phyloP scores from a whole-genome alignment of 2,888 invertebrate genomes.

The Tanypteryx hageni region DNA sequence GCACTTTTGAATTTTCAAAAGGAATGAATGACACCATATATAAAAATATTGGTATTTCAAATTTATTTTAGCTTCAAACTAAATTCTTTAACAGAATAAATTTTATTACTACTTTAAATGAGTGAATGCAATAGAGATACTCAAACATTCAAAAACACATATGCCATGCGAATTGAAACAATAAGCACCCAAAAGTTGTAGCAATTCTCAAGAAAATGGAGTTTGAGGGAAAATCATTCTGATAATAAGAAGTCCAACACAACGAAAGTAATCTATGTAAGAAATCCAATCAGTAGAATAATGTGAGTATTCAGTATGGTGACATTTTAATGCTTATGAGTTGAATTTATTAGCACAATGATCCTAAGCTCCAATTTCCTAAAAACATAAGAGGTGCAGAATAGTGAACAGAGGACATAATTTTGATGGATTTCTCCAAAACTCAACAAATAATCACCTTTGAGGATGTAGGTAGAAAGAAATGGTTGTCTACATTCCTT shows the following conservation, averaged over 20 bases:
- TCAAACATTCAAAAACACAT: not conserved
- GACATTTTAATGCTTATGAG: not conserved
- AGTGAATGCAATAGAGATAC: too few species aligned
- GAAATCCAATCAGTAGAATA: too few species aligned
- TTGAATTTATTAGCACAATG: not conserved
- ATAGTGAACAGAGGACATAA: not conserved
- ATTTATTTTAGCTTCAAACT: too few species aligned
- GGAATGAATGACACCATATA: too few species aligned
- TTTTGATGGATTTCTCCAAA: conserved; percentile 6
- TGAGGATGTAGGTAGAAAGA: conserved; percentile 39
- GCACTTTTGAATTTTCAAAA: too few species aligned
- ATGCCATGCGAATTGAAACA: conserved; percentile 29
- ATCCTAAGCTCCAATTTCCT: not conserved
- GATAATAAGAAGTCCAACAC: too few species aligned
- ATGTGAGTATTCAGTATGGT: not conserved
- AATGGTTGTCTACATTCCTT: conserved; percentile 44
- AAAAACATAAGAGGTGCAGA: conserved; percentile 25
- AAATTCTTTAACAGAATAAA: too few species aligned
- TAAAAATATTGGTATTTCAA: too few species aligned
- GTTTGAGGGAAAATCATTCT: not conserved
- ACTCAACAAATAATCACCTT: conserved; percentile 49
- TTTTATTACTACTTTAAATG: too few species aligned
- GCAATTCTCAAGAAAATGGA: conserved; percentile 4
- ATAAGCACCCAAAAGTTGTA: not conserved
- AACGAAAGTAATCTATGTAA: too few species aligned